Conservation (phyloP, 2,113 vertebrate genomes). For the Sebastes schlegelii region DNA sequence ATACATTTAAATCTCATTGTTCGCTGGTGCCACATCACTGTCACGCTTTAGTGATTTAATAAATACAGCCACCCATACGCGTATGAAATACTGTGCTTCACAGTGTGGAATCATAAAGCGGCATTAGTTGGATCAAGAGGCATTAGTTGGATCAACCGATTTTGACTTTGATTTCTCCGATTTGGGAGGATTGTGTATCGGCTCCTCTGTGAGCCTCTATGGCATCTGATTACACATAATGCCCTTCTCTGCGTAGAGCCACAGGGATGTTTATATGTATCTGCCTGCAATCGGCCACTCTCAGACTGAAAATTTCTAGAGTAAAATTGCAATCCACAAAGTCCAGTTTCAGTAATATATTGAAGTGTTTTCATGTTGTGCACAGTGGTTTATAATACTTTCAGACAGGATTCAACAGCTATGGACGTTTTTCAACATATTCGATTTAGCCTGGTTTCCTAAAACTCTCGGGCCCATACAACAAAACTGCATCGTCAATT, state of each 20-base stretch:
- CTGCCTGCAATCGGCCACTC: neutral
- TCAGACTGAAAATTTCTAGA: neutral
- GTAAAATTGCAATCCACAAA: too few relatives aligned
- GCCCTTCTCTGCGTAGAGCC: neutral
- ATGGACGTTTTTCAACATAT: too few relatives aligned
- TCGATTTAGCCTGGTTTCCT: too few relatives aligned
- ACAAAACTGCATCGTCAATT: too few relatives aligned
- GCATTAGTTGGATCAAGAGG: too few relatives aligned
- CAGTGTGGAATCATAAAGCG: neutral
- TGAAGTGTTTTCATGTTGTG: neutral
- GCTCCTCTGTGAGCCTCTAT: neutral
- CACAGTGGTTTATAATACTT: too few relatives aligned
- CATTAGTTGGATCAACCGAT: neutral
- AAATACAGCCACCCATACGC: neutral
- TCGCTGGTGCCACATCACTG: slow-evolving; percentile 5
- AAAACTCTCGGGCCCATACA: too few relatives aligned
- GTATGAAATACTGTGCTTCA: too few relatives aligned
- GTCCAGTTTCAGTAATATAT: neutral
- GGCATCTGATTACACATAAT: neutral
- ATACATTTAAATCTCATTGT: slow-evolving; percentile 25
- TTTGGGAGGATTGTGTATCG: neutral
- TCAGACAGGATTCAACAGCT: neutral
- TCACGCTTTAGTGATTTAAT: slow-evolving; percentile 17
- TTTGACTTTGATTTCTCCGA: neutral
- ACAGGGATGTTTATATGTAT: neutral